Evolutionary conservation across 2,113 vertebrate species (phyloP).

Genomic region (Ariopsis seemanni): DNA sequence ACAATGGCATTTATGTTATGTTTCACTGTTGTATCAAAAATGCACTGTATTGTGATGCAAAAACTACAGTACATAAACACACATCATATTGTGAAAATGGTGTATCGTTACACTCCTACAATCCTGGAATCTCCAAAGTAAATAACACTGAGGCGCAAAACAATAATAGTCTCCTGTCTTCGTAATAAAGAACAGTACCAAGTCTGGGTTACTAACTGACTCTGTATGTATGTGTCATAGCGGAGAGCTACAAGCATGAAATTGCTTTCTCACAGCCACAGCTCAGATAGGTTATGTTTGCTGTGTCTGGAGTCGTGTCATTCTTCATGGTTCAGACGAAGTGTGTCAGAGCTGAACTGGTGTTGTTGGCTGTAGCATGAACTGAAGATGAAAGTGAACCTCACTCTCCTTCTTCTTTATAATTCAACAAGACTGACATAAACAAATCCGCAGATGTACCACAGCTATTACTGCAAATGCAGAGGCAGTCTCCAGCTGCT

Average conservation of each 20-base stretch:
- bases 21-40: not conserved
- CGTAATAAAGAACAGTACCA: slow-evolving; percentile 7
- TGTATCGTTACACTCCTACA: not conserved
- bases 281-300: slow-evolving; percentile 33
- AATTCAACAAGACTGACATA: not conserved
- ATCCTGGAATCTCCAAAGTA: not conserved
- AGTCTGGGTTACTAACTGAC: slow-evolving; percentile 26
- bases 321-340: slow-evolving; percentile 36
- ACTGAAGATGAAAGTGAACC: slow-evolving; percentile 26
- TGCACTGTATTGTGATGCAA: not conserved
- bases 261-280: slow-evolving; percentile 42
- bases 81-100: not conserved
- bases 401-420: not conserved
- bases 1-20: not conserved
- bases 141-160: not conserved
- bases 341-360: slow-evolving; percentile 22
- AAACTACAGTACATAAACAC: not conserved
- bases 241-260: slow-evolving; percentile 40
- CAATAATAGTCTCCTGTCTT: slow-evolving; percentile 29
- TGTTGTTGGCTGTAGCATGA: slow-evolving; percentile 22
- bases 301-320: slow-evolving; percentile 36
- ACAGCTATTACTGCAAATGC: not conserved
- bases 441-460: not conserved
- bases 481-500: not conserved
- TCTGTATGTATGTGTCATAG: slow-evolving; percentile 36